Conservation (phyloP, 2,888 invertebrate genomes). For the Rotaria sp. region DNA sequence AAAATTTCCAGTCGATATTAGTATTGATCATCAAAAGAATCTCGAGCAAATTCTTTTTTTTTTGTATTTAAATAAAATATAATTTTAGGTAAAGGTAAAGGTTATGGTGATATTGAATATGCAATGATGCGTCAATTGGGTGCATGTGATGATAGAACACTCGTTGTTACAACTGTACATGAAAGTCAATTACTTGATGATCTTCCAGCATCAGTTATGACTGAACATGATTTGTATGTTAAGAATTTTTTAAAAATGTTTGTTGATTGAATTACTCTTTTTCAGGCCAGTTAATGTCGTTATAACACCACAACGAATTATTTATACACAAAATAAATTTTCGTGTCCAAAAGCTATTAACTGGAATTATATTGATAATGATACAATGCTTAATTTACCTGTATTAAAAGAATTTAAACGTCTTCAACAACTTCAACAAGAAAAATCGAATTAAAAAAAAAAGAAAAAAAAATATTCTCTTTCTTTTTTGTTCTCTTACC, state of each 20-base stretch:
- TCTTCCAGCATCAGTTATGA: slow-evolving; percentile 25
- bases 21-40: no score
- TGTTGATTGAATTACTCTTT: background rate
- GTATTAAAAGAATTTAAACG: slow-evolving; percentile 31
- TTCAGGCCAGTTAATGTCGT: background rate
- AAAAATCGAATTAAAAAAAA: background rate
- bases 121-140: slow-evolving; percentile 38
- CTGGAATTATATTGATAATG: slow-evolving; percentile 25
- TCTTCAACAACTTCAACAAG: slow-evolving; percentile 15
- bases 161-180: slow-evolving; percentile 36
- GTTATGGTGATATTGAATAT: slow-evolving; percentile 37
- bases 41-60: no score
- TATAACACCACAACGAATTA: slow-evolving; percentile 26
- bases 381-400: slow-evolving; percentile 25
- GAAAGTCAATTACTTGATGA: slow-evolving; percentile 35
- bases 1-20: no score
- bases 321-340: slow-evolving; percentile 30
- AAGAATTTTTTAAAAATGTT: background rate
- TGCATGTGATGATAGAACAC: slow-evolving; percentile 34
- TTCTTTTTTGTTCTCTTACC: slow-evolving; percentile 9
- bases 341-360: background rate
- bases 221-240: slow-evolving; percentile 33
- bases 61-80: no score
- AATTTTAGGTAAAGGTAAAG: slow-evolving; percentile 32
- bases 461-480: background rate